Percentiles rank a stretch among this genome's conserved stretches.
Conservation (phyloP, 2,113 vertebrate genomes). For the Myotis lucifugus region DNA sequence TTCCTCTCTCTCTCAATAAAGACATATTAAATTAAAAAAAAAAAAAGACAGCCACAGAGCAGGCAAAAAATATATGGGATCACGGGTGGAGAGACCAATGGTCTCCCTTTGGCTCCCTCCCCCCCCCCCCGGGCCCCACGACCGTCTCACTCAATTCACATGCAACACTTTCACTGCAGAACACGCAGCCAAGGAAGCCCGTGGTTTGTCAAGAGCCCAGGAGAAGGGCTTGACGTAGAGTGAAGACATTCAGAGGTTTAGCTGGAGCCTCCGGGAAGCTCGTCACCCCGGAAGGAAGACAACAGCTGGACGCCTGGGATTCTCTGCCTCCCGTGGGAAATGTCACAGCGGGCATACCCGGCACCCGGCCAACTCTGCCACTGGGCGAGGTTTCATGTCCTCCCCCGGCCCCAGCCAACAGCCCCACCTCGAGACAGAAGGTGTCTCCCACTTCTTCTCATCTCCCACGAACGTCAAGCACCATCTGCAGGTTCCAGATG, state of each 20-base stretch:
- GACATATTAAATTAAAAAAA: too few relatives aligned
- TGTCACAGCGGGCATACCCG: not conserved
- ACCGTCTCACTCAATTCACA: too few relatives aligned
- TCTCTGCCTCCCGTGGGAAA: not conserved
- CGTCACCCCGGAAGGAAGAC: not conserved
- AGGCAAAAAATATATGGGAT: not conserved
- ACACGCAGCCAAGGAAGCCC: too few relatives aligned
- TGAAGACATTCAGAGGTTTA: not conserved
- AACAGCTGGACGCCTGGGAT: not conserved
- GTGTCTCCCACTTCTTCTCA: constrained; percentile 79
- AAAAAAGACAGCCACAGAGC: not conserved
- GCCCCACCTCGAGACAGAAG: not conserved
- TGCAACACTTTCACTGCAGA: not conserved
- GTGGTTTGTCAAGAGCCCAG: not conserved
- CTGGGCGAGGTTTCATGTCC: not conserved
- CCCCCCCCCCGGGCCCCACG: too few relatives aligned
- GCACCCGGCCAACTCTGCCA: not conserved
- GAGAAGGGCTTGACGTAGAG: not conserved
- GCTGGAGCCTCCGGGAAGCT: not conserved
- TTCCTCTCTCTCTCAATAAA: too few relatives aligned
- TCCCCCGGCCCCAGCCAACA: not conserved
- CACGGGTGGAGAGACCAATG: not conserved
- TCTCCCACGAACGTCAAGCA: not conserved
- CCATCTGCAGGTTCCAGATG: not conserved
- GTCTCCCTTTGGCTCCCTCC: not conserved